A percentile compares a stretch with the other conserved stretches of the same genome.
These are phyloP conservation scores for Lynx canadensis DNA, from an alignment of 2,113 vertebrate genomes.

Conservation along the genomic window DNA sequence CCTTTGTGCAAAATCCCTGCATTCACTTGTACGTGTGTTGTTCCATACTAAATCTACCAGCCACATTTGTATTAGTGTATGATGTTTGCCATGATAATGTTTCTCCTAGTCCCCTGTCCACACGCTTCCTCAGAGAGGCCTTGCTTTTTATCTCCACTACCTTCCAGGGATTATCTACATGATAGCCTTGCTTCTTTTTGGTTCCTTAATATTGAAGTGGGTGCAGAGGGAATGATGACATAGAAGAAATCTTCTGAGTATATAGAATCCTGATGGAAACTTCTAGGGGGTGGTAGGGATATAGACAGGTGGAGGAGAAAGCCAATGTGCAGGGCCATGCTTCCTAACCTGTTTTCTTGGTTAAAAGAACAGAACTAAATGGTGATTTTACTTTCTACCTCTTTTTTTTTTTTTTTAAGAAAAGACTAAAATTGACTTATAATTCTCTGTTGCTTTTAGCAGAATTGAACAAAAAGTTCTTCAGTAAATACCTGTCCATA, in stretches of 20 bases:
- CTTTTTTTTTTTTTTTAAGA: too few relatives aligned
- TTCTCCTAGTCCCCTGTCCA: background rate
- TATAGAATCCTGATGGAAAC: background rate
- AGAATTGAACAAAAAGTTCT: background rate
- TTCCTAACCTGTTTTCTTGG: background rate
- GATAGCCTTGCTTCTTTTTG: background rate
- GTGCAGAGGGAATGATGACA: too few relatives aligned
- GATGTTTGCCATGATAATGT: background rate
- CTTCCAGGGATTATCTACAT: background rate
- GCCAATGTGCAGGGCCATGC: fast-evolving
- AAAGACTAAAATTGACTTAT: background rate
- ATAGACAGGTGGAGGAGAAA: background rate
- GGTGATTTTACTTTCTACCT: background rate
- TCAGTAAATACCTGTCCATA: background rate
- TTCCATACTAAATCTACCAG: fast-evolving
- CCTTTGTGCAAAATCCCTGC: fast-evolving
- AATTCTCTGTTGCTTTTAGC: conserved; percentile 7
- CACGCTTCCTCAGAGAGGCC: background rate
- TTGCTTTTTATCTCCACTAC: background rate
- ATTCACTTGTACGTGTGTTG: fast-evolving
- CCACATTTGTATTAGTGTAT: background rate
- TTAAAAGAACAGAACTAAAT: background rate
- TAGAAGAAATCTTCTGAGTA: background rate
- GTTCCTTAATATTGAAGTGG: background rate
- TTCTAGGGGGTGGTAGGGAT: background rate